Evolutionary conservation across 53 echinoderm and acorn worm species (phyloP), one percentile per base, ranked within the genome.

Genomic region (Mesocentrotus franciscanus): DNA sequence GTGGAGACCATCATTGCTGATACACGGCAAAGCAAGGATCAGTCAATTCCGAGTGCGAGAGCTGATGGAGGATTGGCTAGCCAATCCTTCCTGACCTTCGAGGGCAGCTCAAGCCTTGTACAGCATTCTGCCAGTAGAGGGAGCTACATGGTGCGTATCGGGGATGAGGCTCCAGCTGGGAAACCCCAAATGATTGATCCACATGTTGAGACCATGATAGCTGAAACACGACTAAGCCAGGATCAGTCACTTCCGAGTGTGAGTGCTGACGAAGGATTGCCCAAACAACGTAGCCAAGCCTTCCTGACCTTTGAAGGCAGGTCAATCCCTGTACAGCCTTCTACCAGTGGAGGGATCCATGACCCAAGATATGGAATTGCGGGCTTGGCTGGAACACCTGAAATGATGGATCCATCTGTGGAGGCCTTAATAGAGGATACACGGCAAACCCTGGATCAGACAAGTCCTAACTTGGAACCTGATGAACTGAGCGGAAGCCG

Each of bases 281-380:
- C 85, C 1, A 81, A 78, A 60, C 61, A 79, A n/a, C 93, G 93
- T 16, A 81, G 93, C 61, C 79, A 93, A 58, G 93, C 93, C 24
- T 93, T 76, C 93, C 61, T 81, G 81, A 93, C 93, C 18, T 93
- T 93, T 42, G 93, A 93, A 76, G 83, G 90, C 29, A 30, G 81
- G 15, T 78, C 93, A 49, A 81, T 93, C 60, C 81, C 81, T 79
- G 81, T 81, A 17, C 61, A 93, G 33, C 93, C 93, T 58, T 60
- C 93, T 29, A n/a, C 24, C 93, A 81, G 6, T 93, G 81, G 83
- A 60, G 93, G 93, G 93, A 22, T 62, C 71, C 27, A 33, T 35
- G 56, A 56, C 92, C 92, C 60, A 15, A 93, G 13, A 20, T 55
- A 36, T 27, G 71, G 56, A 14, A 32, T 33, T 3, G 36, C 4